A percentile compares a stretch with the other conserved stretches of the same genome.
These are phyloP conservation scores for Alauda arvensis DNA, from an alignment of 2,797 vertebrate genomes.

Conservation along the genomic window DNA sequence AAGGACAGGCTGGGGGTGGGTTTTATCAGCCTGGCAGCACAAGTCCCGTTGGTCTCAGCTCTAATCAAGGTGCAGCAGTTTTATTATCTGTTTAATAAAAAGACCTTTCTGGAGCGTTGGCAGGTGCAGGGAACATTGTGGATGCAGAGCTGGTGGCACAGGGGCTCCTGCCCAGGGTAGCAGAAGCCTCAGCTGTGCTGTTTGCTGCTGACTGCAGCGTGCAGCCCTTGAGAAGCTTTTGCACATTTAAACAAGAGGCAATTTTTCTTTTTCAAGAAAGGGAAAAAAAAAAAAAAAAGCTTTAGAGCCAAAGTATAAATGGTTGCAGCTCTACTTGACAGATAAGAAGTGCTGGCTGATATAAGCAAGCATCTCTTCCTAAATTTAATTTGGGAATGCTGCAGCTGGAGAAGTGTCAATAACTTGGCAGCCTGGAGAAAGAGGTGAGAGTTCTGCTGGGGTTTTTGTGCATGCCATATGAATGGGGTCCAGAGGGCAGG, in stretches of 20 bases:
- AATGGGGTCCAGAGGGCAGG: background rate
- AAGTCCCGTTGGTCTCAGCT: background rate
- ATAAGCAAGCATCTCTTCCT: background rate
- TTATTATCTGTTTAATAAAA: background rate
- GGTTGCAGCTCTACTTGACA: background rate
- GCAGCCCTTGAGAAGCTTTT: background rate
- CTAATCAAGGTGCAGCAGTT: background rate
- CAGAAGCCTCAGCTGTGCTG: slow-evolving; percentile 11
- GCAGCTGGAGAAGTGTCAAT: background rate
- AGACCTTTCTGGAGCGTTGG: background rate
- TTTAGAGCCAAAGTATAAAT: background rate
- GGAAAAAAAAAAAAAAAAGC: rapidly evolving
- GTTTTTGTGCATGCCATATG: background rate
- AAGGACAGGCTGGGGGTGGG: background rate
- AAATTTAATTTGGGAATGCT: background rate
- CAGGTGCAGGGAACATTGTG: background rate
- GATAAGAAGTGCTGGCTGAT: background rate
- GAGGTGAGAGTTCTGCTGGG: background rate
- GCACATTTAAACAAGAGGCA: background rate
- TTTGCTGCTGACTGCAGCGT: slow-evolving; percentile 25
- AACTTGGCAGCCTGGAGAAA: background rate
- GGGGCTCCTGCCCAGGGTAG: background rate
- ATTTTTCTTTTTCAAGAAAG: background rate
- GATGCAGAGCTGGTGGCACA: background rate
- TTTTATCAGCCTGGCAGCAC: background rate